phyloP scores from a whole-genome alignment of 2,888 invertebrate species.

The Pterostichus niger region DNA sequence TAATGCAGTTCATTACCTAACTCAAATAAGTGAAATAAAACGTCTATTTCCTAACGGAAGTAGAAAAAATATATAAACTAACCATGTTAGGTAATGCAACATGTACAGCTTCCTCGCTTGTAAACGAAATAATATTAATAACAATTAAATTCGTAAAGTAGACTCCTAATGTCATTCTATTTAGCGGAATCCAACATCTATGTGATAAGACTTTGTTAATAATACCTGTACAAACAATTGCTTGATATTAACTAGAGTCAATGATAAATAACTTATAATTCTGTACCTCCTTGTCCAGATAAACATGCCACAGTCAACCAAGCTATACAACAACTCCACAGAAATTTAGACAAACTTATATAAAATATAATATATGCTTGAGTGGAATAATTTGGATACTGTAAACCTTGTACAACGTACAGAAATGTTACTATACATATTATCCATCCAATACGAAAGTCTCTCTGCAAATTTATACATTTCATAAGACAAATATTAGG shows the following conservation, averaged over 20 bases:
- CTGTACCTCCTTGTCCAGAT: background rate
- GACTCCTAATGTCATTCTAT: background rate
- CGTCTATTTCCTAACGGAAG: no score
- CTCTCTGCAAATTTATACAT: no score
- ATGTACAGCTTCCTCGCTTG: background rate
- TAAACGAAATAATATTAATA: background rate
- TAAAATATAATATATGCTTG: background rate
- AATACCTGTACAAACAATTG: constrained; percentile 5
- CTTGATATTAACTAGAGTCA: no score
- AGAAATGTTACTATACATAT: background rate
- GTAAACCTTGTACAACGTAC: background rate
- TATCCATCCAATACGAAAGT: background rate
- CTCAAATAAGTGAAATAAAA: no score
- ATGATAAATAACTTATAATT: background rate
- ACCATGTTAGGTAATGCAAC: background rate
- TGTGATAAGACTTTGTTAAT: no score
- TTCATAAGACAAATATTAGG: no score
- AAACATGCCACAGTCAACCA: background rate
- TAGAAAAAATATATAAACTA: no score
- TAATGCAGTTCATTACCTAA: no score
- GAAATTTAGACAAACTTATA: background rate
- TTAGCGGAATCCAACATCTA: constrained; percentile 19
- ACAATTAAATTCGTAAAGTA: constrained; percentile 9
- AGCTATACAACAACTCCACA: constrained; percentile 3
- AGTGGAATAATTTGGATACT: background rate